Evolutionary conservation across 2,113 vertebrate genomes (phyloP).

Genomic region (Nycticorax nycticorax): DNA sequence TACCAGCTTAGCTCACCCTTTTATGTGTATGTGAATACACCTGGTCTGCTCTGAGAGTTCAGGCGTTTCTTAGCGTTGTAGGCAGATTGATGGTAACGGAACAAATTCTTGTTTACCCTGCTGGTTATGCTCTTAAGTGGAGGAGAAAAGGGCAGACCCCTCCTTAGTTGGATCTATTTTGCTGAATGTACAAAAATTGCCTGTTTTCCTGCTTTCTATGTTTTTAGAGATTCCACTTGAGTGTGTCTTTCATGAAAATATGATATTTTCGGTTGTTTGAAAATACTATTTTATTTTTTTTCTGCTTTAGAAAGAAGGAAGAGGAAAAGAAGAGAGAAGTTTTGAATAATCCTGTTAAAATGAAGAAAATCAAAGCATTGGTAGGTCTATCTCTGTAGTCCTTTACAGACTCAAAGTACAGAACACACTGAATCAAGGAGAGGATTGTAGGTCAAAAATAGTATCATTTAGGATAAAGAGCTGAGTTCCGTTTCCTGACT

Average conservation of each 20-base stretch:
- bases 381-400: conserved; percentile 66
- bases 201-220: neutral
- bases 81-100: neutral
- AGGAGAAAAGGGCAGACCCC: neutral
- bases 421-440: neutral
- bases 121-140: no score
- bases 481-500: neutral
- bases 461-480: accelerated
- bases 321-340: conserved; percentile 95
- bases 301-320: conserved; percentile 85
- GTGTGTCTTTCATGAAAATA: neutral
- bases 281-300: neutral
- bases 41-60: neutral
- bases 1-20: neutral
- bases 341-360: conserved; percentile 95
- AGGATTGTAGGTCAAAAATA: neutral
- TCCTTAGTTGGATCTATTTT: neutral
- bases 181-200: no score
- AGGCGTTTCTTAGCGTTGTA: accelerated
- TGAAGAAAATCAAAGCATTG: conserved; percentile 96
- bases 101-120: neutral
- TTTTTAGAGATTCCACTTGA: neutral
- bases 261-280: neutral
- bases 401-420: neutral
- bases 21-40: accelerated